Base-by-base conservation (phyloP, 2,797 vertebrate genomes). In the Danio kyathit region DNA sequence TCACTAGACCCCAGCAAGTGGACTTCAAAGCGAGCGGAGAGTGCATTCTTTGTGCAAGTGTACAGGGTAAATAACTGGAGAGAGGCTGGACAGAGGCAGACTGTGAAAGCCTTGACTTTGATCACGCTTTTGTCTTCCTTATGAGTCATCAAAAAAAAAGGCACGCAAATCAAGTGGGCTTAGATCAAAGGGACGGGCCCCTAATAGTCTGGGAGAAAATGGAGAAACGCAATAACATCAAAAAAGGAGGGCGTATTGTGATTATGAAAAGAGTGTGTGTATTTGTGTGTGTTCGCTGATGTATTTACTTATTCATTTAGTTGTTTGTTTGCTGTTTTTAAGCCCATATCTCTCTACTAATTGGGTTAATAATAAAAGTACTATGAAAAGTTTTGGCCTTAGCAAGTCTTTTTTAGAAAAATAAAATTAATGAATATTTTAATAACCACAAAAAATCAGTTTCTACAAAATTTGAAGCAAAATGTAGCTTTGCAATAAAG, bases 141-240 rank as follows among this genome's bases (percentile, higher is more conserved):
- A 86, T 84, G 86, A 90, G 90, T 95, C 93, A 92, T 92, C 93
- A 93, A 89, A 92, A 93, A 93, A 87, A 86, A 86, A 90, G 90
- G 83, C 85, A 87, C 85, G 80, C 87, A 86, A 94, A 90, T 95
- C 93, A 94, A 94, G 95, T 86, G 95, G 94, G 88, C 92, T 87
- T 81, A 95, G 95, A 97, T 97, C 95, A 97, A 97, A 97, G 95
- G 91, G 89, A 89, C 87, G 90, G 90, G 91, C 92, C 92, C 89
- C 90, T 94, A 92, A 92, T 90, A 88, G 91, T 90, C 90, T 73
- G 83, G 86, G 91, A 90, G 89, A 89, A 90, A 93, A 94, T 95
- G 92, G 91, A 90, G 84, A 88, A 90, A 88, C 83, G 86, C 75
- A 88, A 88, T 90, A 89, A 91, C 89, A 86, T 86, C 76, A 85